Conservation (phyloP, 2,888 invertebrate species). For the Galeopsomyia nigrocyanea region DNA sequence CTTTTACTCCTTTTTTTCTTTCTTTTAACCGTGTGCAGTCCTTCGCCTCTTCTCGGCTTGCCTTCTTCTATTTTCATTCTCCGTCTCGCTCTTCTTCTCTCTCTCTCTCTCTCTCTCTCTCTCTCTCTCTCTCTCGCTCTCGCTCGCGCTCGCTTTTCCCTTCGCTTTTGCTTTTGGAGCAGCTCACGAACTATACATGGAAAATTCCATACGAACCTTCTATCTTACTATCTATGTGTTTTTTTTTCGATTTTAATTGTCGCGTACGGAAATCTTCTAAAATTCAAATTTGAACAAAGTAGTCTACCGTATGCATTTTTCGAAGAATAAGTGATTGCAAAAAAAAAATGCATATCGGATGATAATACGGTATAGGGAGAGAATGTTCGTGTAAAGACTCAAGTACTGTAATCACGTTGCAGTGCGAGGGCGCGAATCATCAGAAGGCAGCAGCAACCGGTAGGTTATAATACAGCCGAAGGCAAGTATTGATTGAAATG, state of each 20-base stretch:
- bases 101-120: slow-evolving; percentile 42
- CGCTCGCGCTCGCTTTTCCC: slow-evolving; percentile 36
- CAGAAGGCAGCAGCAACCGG: too few relatives aligned
- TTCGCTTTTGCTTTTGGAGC: slow-evolving; percentile 12
- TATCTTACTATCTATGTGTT: background rate
- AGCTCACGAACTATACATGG: slow-evolving; percentile 40
- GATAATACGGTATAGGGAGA: too few relatives aligned
- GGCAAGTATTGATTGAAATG: too few relatives aligned
- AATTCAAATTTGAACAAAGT: slow-evolving; percentile 10
- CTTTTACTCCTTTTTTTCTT: slow-evolving; percentile 33
- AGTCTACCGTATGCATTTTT: slow-evolving; percentile 13
- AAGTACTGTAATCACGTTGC: too few relatives aligned
- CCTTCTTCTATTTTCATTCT: slow-evolving; percentile 42
- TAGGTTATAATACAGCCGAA: too few relatives aligned
- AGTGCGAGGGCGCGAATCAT: too few relatives aligned
- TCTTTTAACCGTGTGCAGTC: slow-evolving; percentile 16
- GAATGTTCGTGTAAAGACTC: too few relatives aligned
- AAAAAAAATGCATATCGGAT: too few relatives aligned
- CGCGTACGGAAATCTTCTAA: background rate
- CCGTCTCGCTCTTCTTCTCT: slow-evolving; percentile 37
- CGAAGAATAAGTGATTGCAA: background rate
- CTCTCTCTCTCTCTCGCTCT: slow-evolving; percentile 39
- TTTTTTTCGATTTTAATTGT: background rate
- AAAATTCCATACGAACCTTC: slow-evolving; percentile 33
- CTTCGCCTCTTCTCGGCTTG: slow-evolving; percentile 33